These are phyloP conservation scores for Cantharis lateralis DNA, from an alignment of 2,888 invertebrate genomes.

Conservation along the genomic window DNA sequence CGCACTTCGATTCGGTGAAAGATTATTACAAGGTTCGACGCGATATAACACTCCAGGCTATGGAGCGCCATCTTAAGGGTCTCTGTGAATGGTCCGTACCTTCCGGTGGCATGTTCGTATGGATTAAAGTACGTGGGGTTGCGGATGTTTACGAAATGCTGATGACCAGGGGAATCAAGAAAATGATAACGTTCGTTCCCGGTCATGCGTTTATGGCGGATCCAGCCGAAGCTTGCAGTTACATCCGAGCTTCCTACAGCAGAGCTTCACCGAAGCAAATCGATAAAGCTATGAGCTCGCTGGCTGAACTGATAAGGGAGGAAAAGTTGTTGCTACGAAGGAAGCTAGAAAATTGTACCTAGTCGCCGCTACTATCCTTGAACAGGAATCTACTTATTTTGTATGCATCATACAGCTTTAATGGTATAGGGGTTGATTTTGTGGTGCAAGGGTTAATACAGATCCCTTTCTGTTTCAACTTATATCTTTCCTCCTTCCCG, in stretches of 20 bases:
- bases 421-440: not conserved
- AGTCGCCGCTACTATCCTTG: conserved; percentile 26
- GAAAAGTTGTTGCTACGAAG: conserved; percentile 58
- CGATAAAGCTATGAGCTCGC: conserved; percentile 62
- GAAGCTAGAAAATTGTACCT: conserved; percentile 52
- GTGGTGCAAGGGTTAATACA: not conserved
- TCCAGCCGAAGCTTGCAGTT: conserved; percentile 64
- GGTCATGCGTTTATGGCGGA: conserved; percentile 76
- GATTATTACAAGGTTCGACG: conserved; percentile 67
- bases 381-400: conserved; percentile 15
- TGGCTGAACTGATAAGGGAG: conserved; percentile 65
- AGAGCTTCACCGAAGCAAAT: conserved; percentile 69
- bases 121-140: conserved; percentile 71
- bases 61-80: conserved; percentile 64
- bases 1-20: conserved; percentile 64
- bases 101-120: conserved; percentile 77
- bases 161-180: conserved; percentile 67
- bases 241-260: conserved; percentile 74
- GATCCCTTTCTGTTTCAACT: not conserved
- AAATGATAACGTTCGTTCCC: conserved; percentile 72
- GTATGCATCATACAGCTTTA: conserved; percentile 27
- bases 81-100: conserved; percentile 71
- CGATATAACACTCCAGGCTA: conserved; percentile 64
- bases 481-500: not conserved
- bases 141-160: conserved; percentile 76